phyloP scores from a whole-genome alignment of 1,140 invertebrate species.

The Manduca sexta region DNA sequence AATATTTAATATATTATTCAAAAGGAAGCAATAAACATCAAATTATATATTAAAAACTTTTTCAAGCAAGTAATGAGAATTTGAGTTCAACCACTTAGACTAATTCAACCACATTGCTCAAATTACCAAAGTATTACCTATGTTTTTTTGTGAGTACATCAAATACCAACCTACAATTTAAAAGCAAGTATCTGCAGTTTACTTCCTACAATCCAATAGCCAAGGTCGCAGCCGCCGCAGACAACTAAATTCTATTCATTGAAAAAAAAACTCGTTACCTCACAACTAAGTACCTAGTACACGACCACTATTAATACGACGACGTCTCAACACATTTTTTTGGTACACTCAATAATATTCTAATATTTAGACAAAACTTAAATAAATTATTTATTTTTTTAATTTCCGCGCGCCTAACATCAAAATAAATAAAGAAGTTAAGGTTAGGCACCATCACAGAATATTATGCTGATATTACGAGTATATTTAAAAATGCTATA shows the following conservation, averaged over 20 bases:
- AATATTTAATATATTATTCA: no score
- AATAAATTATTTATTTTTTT: slow-evolving; percentile 31
- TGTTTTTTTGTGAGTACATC: slow-evolving; percentile 70
- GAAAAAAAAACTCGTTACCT: slow-evolving; percentile 62
- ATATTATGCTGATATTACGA: slow-evolving; percentile 2
- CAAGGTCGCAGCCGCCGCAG: slow-evolving; percentile 63
- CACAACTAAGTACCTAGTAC: slow-evolving; percentile 23
- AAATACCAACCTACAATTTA: slow-evolving; percentile 71
- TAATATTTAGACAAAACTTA: no score
- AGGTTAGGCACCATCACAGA: slow-evolving; percentile 50
- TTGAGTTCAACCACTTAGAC: not conserved
- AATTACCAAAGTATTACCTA: slow-evolving; percentile 52
- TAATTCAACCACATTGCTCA: not conserved
- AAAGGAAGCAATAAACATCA: no score
- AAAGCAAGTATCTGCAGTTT: slow-evolving; percentile 68
- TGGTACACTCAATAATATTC: no score
- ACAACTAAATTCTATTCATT: slow-evolving; percentile 65
- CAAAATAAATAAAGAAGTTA: slow-evolving; percentile 63
- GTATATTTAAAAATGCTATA: not conserved
- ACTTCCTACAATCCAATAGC: slow-evolving; percentile 73
- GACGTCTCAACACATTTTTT: no score
- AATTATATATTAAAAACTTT: no score
- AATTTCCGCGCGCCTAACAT: slow-evolving; percentile 56
- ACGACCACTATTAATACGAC: not conserved
- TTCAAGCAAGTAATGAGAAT: not conserved